These are phyloP conservation scores for Acanthosepion esculentum DNA, from an alignment of 2,888 invertebrate genomes.

Conservation along the genomic window DNA sequence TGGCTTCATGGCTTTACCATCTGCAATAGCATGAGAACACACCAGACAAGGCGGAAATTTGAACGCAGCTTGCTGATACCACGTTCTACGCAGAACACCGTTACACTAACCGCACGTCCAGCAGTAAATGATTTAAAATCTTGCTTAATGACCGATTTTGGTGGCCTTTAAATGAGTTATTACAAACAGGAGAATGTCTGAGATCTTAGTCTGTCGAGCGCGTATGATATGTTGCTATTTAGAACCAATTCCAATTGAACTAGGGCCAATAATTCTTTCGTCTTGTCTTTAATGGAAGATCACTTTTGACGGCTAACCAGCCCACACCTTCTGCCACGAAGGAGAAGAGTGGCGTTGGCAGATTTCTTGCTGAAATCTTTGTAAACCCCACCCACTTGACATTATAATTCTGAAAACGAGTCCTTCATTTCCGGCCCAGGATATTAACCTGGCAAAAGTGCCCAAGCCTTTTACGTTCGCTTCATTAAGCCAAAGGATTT, in stretches of 20 bases:
- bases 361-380: background rate
- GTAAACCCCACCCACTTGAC: background rate
- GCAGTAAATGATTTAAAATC: no score
- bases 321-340: background rate
- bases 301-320: background rate
- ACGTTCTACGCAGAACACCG: no score
- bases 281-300: background rate
- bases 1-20: no score
- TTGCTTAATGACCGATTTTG: no score
- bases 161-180: no score
- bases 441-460: background rate
- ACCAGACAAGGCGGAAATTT: no score
- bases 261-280: background rate
- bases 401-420: background rate
- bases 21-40: no score
- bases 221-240: background rate
- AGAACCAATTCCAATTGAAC: background rate
- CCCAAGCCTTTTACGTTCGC: background rate
- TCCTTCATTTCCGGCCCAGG: background rate
- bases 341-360: background rate
- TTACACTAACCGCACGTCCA: no score
- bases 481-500: background rate
- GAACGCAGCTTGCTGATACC: no score
- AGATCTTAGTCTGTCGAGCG: no score
- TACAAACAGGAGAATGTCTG: no score